Evolutionary conservation across 2,888 invertebrate genomes (phyloP).

Genomic region (Thalpophila matura): DNA sequence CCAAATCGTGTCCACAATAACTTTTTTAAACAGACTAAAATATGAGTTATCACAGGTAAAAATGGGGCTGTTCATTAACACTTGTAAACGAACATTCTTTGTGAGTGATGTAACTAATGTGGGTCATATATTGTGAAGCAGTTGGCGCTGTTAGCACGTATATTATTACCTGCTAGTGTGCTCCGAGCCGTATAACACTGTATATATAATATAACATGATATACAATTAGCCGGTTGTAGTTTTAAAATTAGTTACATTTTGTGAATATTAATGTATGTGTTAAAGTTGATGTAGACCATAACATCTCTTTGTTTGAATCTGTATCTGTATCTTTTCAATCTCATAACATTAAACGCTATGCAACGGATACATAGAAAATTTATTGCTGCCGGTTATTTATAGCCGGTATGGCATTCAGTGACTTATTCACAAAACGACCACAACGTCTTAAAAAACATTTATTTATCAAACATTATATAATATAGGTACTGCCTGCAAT

Average conservation of each 20-base stretch:
- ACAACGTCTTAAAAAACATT: too few relatives aligned
- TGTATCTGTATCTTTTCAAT: too few relatives aligned
- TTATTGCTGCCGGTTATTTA: too few relatives aligned
- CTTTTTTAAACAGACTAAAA: conserved; percentile 39
- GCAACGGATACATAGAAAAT: too few relatives aligned
- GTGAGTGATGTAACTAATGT: conserved; percentile 22
- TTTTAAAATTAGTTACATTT: conserved; percentile 2
- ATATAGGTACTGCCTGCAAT: too few relatives aligned
- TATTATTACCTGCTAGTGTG: conserved; percentile 11
- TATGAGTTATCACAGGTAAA: conserved; percentile 43
- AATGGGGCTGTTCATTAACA: conserved; percentile 23
- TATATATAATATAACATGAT: neutral
- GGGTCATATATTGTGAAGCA: conserved; percentile 13
- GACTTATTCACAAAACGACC: too few relatives aligned
- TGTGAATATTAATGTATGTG: too few relatives aligned
- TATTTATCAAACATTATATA: too few relatives aligned
- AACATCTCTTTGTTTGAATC: too few relatives aligned
- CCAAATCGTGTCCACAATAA: conserved; percentile 44
- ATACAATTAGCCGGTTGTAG: conserved; percentile 2
- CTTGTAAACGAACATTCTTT: conserved; percentile 13
- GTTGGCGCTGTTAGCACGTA: conserved; percentile 2
- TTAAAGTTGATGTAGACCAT: too few relatives aligned
- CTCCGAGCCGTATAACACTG: conserved; percentile 1
- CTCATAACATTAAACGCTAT: too few relatives aligned
- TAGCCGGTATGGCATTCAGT: too few relatives aligned